These are phyloP conservation scores for Drosophila rellima DNA, from an alignment of 2,888 invertebrate species.

Conservation along the genomic window DNA sequence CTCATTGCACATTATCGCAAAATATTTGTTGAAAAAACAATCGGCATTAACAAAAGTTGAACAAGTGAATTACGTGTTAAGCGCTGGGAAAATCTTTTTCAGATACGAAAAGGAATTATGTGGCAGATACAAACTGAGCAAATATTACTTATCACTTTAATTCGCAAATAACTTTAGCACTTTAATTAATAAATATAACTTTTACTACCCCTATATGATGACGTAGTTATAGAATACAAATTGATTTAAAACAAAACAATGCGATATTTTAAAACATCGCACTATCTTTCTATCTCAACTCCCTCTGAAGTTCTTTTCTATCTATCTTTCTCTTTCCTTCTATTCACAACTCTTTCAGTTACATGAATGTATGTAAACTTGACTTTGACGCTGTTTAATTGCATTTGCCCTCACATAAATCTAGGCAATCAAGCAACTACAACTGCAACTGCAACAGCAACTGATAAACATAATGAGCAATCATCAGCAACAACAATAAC, in stretches of 20 bases:
- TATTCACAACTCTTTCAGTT: not conserved
- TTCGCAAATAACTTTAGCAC: not conserved
- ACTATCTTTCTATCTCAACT: not conserved
- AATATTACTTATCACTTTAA: not conserved
- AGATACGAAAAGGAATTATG: not conserved
- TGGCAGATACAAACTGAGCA: not conserved
- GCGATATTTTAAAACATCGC: not conserved
- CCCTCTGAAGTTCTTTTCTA: too few relatives aligned
- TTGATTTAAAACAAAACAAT: too few relatives aligned
- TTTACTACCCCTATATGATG: too few relatives aligned
- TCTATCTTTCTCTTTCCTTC: not conserved
- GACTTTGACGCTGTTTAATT: conserved; percentile 52
- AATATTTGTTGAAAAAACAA: conserved; percentile 50
- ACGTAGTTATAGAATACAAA: too few relatives aligned
- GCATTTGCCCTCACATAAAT: conserved; percentile 23
- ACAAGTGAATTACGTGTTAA: conserved; percentile 38
- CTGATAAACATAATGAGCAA: conserved; percentile 45
- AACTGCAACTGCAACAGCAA: conserved; percentile 13
- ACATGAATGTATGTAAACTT: conserved; percentile 26
- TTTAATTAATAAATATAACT: too few relatives aligned
- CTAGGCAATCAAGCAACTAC: conserved; percentile 4
- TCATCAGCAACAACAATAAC: conserved; percentile 9
- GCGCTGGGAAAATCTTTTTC: conserved; percentile 5
- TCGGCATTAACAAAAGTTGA: conserved; percentile 40
- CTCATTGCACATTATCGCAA: conserved; percentile 30